Evolutionary conservation across 2,888 invertebrate species (phyloP), one percentile per base, ranked within the genome.

Genomic region (Coecobrya sp.): DNA sequence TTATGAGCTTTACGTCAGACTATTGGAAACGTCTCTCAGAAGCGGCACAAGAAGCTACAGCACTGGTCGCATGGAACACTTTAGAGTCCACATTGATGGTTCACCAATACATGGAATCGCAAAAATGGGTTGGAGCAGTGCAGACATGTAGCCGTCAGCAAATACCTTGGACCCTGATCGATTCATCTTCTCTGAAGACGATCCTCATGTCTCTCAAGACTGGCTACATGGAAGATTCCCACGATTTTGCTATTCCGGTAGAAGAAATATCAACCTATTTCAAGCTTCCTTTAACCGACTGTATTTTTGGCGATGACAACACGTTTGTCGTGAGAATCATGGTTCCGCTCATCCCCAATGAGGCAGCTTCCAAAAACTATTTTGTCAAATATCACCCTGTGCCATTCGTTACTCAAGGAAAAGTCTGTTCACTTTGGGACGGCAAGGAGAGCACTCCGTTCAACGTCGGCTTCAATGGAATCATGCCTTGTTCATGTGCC

Each of bases 81-180:
- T 55, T 93, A 22, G 79, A 93, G 52, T 52, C 89, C 0, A 62
- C 85, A 16, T 19, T 93, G 19, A 84, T 93, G 82, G 22, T 82
- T 27, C 93, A 93, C 62, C 93, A 93, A 30, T 93, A 82, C 81
- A 90, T 93, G 88, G 93, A 93, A 62, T 70, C 85, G 16, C 91
- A 93, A 79, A 91, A 92, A 85, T 92, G 92, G 92, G 81, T 85
- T n/a, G 65, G 59, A 27, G 93, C 93, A 1, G 86, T 93, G 11
- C 59, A 86, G 76, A 93, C 86, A 0, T 93, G 93, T 45, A 85
- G 84, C 36, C 62, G 68, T 19, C 62, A 86, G 10, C 25, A 42
- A 13, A 92, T 93, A 5, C 93, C 93, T 3, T 93, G 93, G 89
- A 85, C 92, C 13, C 25, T 93, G 25, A 92, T 93, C 30, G 42